phyloP scores from a whole-genome alignment of 2,888 invertebrate genomes.

The Andrena bucephala region DNA sequence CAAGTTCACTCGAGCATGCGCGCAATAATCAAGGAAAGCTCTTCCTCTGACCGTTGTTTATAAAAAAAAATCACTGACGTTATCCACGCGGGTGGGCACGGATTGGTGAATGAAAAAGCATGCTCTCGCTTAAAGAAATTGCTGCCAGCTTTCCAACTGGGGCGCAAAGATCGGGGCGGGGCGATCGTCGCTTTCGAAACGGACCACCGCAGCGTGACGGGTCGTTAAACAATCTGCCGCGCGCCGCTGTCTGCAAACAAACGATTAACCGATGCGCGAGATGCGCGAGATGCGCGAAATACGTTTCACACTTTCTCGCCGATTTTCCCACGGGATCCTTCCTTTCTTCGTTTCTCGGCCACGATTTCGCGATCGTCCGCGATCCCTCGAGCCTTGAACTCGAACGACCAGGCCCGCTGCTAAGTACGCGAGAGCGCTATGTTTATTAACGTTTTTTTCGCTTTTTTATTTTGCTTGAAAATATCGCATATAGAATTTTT shows the following conservation, averaged over 20 bases:
- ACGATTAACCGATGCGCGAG: not conserved
- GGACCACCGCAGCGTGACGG: not conserved
- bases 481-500: constrained; percentile 63
- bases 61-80: constrained; percentile 22
- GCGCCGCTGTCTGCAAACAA: constrained; percentile 19
- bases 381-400: constrained; percentile 47
- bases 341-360: not conserved
- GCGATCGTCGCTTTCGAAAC: constrained; percentile 3
- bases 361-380: constrained; percentile 46
- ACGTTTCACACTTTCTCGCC: constrained; percentile 10
- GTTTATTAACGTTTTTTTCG: constrained; percentile 36
- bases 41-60: not conserved
- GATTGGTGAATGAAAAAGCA: not conserved
- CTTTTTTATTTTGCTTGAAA: constrained; percentile 59
- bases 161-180: constrained; percentile 1
- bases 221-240: constrained; percentile 7
- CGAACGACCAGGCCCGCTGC: constrained; percentile 59
- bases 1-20: too few species aligned
- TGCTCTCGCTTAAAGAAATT: not conserved
- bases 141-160: not conserved
- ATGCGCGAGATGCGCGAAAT: not conserved
- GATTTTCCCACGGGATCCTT: not conserved
- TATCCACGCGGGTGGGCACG: constrained; percentile 1
- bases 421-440: constrained; percentile 61
- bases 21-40: too few species aligned